Conservation (phyloP, 1,140 invertebrate species). For the Trichonephila clavata region DNA sequence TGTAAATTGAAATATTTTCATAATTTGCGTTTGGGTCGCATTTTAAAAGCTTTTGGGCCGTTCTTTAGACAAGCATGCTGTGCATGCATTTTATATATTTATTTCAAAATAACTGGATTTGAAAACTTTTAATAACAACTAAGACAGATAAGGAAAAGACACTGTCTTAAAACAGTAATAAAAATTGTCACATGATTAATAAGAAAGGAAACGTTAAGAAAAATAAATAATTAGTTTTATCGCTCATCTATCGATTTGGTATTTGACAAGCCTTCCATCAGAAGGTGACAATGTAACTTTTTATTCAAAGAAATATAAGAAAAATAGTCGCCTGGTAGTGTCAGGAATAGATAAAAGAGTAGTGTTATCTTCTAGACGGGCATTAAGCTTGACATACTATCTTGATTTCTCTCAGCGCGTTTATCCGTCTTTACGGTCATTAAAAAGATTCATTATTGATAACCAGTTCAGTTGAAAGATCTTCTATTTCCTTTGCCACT, state of each 20-base stretch:
- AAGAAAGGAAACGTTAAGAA: no score
- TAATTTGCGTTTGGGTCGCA: no score
- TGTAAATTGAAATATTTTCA: no score
- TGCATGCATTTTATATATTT: no score
- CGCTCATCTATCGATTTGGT: background rate
- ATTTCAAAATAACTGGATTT: no score
- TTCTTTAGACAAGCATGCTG: no score
- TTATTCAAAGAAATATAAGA: background rate
- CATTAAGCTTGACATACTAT: background rate
- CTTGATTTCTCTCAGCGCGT: background rate
- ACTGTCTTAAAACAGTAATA: no score
- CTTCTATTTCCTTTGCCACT: background rate
- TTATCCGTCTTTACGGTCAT: slow-evolving; percentile 22
- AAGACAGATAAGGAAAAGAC: no score
- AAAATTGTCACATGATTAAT: no score
- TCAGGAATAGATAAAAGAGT: background rate
- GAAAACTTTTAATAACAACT: no score
- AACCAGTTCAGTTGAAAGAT: background rate
- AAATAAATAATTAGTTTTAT: no score
- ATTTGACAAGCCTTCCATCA: background rate
- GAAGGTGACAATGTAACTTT: background rate
- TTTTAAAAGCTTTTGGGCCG: no score
- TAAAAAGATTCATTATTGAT: background rate
- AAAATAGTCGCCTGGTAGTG: background rate
- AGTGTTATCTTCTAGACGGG: background rate